Conservation (phyloP, 2,888 invertebrate species). For the Pyrrhia umbra region DNA sequence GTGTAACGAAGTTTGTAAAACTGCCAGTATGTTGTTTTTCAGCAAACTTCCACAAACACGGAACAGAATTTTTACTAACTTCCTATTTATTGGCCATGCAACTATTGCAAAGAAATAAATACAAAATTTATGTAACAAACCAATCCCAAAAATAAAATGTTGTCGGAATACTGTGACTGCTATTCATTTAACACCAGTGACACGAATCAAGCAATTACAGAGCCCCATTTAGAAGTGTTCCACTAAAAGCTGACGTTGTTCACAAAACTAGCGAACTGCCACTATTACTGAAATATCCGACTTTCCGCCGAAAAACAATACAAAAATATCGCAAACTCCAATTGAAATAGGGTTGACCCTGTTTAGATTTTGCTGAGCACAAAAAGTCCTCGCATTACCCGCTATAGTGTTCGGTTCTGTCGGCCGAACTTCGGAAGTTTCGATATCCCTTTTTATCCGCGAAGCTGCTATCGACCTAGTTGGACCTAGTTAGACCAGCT, state of each 20-base stretch:
- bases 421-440: slow-evolving; percentile 50
- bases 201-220: slow-evolving; percentile 36
- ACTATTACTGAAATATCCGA: slow-evolving; percentile 47
- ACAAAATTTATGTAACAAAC: neutral
- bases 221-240: slow-evolving; percentile 32
- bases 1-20: neutral
- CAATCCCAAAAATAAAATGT: neutral
- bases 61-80: neutral
- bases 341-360: slow-evolving; percentile 60
- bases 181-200: slow-evolving; percentile 9
- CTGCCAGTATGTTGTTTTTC: neutral
- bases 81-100: neutral
- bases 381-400: slow-evolving; percentile 58
- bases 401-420: slow-evolving; percentile 45
- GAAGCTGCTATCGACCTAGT: slow-evolving; percentile 64
- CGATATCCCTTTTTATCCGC: slow-evolving; percentile 64
- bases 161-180: slow-evolving; percentile 1
- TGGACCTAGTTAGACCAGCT: slow-evolving; percentile 59
- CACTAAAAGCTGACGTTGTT: slow-evolving; percentile 48
- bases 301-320: slow-evolving; percentile 44
- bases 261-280: slow-evolving; percentile 32
- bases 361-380: slow-evolving; percentile 63
- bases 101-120: neutral
- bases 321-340: slow-evolving; percentile 55
- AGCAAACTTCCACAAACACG: neutral